These are phyloP conservation scores for Montipora capricornis DNA, from an alignment of 64 coral and sea anemone species.

Conservation along the genomic window DNA sequence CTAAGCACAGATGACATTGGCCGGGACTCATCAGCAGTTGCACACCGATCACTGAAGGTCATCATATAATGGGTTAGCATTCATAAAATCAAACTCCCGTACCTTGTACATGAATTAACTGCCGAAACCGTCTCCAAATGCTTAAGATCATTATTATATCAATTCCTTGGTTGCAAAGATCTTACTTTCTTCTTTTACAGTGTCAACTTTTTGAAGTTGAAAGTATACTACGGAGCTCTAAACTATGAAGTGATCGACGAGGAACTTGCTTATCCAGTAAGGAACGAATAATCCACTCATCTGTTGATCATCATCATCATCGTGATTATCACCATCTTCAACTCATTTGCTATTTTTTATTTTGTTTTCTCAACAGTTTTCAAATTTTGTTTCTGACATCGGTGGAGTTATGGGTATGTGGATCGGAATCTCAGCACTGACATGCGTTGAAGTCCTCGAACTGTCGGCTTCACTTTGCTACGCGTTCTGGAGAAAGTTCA, in stretches of 20 bases:
- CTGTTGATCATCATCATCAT: too few relatives aligned
- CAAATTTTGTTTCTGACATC: conserved; percentile 63
- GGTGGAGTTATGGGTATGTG: conserved; percentile 82
- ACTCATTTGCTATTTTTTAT: background rate
- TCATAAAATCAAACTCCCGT: too few relatives aligned
- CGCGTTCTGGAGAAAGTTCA: background rate
- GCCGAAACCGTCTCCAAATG: too few relatives aligned
- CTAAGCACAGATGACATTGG: too few relatives aligned
- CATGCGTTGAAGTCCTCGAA: conserved; percentile 73
- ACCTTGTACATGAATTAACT: too few relatives aligned
- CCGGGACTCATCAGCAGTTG: too few relatives aligned
- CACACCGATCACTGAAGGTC: too few relatives aligned
- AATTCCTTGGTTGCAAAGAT: background rate
- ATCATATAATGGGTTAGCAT: too few relatives aligned
- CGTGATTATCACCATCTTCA: too few relatives aligned
- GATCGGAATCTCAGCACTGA: conserved; percentile 74
- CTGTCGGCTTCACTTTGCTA: conserved; percentile 20
- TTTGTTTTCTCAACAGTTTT: conserved; percentile 30
- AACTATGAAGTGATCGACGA: conserved; percentile 65
- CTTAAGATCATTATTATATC: too few relatives aligned
- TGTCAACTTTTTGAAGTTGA: conserved; percentile 57
- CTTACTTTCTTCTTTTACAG: background rate
- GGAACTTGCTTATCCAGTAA: conserved; percentile 54
- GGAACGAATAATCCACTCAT: background rate
- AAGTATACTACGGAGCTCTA: conserved; percentile 56